Evolutionary conservation across 1,140 invertebrate genomes (phyloP), one percentile per base, ranked within the genome.

Genomic region (Aphelenchoides avenae): DNA sequence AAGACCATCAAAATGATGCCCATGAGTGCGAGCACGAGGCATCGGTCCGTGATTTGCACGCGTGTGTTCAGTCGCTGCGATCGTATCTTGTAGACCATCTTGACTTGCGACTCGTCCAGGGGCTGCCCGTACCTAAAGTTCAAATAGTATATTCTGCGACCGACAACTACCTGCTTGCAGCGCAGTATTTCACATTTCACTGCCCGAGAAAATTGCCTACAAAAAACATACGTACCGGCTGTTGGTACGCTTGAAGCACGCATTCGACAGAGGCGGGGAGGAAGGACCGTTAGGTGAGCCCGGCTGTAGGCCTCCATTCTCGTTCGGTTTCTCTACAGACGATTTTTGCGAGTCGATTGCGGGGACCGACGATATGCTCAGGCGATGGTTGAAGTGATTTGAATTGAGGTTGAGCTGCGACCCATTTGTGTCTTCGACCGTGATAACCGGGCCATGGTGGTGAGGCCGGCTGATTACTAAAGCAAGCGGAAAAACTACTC

Each of bases 11-110:
- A n/a, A n/a, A n/a, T n/a, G n/a, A n/a, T n/a, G n/a, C n/a, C 48
- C 9, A 68, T 54, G 20, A 59, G n/a, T n/a, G n/a, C n/a, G n/a
- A n/a, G n/a, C n/a, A n/a, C 30, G 63, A 73, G 9, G 30, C 70
- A 74, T 31, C 59, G 48, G 36, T 70, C 70, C 2, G 67, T 52
- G 31, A 70, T 74, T 15, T 49, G 26, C 13, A 70, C 71, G 33
- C 71, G 54, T 31, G 70, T 66, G 26, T 52, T 57, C 20, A 75
- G 36, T 44, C 72, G 61, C 49, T 75, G 71, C 11, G 71, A 71
- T 18, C 75, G 58, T 20, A 77, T 73, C 52, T 70, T 61, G 49
- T 75, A 75, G 11, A 75, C 59, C 64, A 77, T 68, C 50, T 77
- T 77, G n/a, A 75, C 72, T 5, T 56, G 57, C 18, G 49, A 64